Evolutionary conservation across 2,797 vertebrate genomes (phyloP).

Genomic region (Intellagama lesueurii): DNA sequence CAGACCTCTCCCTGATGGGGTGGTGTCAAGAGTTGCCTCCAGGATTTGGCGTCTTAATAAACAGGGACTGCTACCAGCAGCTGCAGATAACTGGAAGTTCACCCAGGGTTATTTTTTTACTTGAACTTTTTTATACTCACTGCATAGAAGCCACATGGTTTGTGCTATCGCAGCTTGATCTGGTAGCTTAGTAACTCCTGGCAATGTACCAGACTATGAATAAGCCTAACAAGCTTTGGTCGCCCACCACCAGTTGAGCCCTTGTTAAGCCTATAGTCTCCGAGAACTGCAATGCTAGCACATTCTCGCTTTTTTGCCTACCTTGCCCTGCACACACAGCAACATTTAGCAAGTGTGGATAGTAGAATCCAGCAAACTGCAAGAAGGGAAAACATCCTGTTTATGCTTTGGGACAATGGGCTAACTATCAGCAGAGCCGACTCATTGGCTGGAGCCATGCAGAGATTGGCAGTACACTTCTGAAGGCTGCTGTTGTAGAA

Average conservation of each 20-base stretch:
- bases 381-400: constrained; percentile 61
- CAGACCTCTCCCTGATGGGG: constrained; percentile 47
- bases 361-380: constrained; percentile 55
- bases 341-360: not conserved
- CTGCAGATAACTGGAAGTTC: constrained; percentile 40
- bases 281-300: fast-evolving
- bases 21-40: constrained; percentile 10
- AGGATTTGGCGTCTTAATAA: constrained; percentile 48
- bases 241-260: not conserved
- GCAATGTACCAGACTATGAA: not conserved
- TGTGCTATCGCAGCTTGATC: not conserved
- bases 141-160: constrained; percentile 29
- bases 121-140: constrained; percentile 42
- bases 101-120: constrained; percentile 37
- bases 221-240: not conserved
- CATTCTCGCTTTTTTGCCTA: not conserved
- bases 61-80: constrained; percentile 24
- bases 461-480: constrained; percentile 1
- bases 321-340: not conserved
- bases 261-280: fast-evolving
- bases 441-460: not conserved
- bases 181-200: not conserved
- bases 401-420: constrained; percentile 63
- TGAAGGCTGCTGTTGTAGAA: not conserved
- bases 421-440: constrained; percentile 43